phyloP scores from a whole-genome alignment of 2,797 vertebrate species.

The Ceyx erithaca region DNA sequence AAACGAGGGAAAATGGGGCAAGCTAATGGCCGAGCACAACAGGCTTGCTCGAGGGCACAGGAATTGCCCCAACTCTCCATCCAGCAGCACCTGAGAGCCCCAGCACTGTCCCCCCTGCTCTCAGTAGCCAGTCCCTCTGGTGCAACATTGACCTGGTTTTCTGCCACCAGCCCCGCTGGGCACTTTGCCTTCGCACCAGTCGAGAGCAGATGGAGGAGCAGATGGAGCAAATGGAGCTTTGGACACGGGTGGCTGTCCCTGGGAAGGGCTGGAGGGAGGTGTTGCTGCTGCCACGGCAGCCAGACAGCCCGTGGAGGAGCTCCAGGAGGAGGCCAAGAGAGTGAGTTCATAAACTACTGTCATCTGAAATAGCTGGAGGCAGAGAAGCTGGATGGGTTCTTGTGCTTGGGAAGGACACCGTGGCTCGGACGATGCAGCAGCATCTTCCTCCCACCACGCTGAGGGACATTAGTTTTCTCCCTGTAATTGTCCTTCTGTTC shows the following conservation, averaged over 20 bases:
- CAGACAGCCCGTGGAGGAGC: neutral
- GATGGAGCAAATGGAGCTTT: neutral
- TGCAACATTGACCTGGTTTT: rapidly evolving
- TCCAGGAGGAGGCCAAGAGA: neutral
- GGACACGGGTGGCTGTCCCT: rapidly evolving
- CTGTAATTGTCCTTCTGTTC: constrained; percentile 27
- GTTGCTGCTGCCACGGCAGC: neutral
- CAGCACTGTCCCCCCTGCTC: rapidly evolving
- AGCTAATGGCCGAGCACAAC: rapidly evolving
- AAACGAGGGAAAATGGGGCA: neutral
- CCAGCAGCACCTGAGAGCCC: neutral
- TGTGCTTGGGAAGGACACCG: neutral
- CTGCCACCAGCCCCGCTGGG: neutral
- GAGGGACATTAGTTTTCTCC: neutral
- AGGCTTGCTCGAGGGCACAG: neutral
- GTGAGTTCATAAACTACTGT: neutral
- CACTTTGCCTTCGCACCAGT: neutral
- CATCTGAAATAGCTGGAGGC: neutral
- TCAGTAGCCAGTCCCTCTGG: neutral
- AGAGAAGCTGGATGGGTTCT: neutral
- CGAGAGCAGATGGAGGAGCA: neutral
- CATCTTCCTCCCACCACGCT: rapidly evolving
- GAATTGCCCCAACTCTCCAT: neutral
- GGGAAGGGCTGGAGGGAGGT: neutral
- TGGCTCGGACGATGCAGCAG: neutral